Evolutionary conservation across 2,888 invertebrate species (phyloP), one percentile per base, ranked within the genome.

Genomic region (Gerris lacustris): DNA sequence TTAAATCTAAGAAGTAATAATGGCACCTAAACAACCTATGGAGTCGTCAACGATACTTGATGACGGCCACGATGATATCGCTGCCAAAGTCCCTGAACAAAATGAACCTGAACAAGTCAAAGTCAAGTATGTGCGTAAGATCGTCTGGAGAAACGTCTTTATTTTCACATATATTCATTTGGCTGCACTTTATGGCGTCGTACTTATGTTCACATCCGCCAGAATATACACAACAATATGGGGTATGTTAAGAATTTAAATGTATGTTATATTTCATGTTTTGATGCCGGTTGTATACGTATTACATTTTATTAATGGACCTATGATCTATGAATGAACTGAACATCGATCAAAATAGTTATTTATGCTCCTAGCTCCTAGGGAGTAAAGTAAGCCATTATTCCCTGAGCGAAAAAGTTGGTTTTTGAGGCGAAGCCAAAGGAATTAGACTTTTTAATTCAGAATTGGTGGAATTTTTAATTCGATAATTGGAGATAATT

Each of bases 121-220:
- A 62, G 72, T 70, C 7, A 62, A 69, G 44, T 79, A 79, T 73
- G 75, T 74, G 70, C 74, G 77, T 67, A 73, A 79, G 67, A 81
- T 89, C 67, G 93, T 94, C 6, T 94, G 93, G 93, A 85, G 89
- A 75, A 94, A 93, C 79, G 89, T 94, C 68, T 80, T 88, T n/a
- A 83, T 89, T 1, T 92, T 94, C 78, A 82, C 83, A 7, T 89
- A 88, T 78, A 84, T 94, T 73, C 93, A 94, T 79, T 63, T 86
- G 68, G 88, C 88, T 5, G 89, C 91, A 0, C 70, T 92, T 0
- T 92, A 91, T 78, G 93, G 93, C 69, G 79, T 87, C 6, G 92
- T 88, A 80, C 83, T 91, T 18, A 83, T 87, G 78, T 80, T 92
- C 45, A 86, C 89, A 69, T 88, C 89, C 6, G 91, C 92, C 47